These are phyloP conservation scores for Pteropus rufus DNA, from an alignment of 2,797 vertebrate genomes.

Conservation along the genomic window DNA sequence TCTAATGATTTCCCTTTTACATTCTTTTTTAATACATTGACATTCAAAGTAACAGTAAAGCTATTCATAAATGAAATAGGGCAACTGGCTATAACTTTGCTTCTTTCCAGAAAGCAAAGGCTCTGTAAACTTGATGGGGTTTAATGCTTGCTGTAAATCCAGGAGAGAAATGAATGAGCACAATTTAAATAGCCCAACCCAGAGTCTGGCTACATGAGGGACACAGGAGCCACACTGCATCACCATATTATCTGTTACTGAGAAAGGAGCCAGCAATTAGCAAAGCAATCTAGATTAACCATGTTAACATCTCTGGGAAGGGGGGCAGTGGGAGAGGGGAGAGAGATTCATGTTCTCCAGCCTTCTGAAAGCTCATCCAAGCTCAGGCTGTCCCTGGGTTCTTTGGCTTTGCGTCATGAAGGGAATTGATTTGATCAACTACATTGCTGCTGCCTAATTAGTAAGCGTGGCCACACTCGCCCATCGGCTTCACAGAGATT, in stretches of 20 bases:
- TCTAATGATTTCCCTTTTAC: conserved; percentile 12
- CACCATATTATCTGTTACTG: neutral
- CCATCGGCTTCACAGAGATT: conserved; percentile 53
- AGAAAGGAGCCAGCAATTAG: conserved; percentile 52
- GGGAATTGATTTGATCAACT: conserved; percentile 67
- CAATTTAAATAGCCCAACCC: neutral
- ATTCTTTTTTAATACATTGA: conserved; percentile 20
- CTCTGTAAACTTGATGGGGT: conserved; percentile 46
- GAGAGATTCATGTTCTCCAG: neutral
- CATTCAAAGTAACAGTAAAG: conserved; percentile 46
- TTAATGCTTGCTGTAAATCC: conserved; percentile 49
- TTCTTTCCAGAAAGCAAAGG: conserved; percentile 50
- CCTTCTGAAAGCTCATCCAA: conserved; percentile 42
- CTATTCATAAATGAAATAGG: conserved; percentile 55
- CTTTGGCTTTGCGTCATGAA: conserved; percentile 45
- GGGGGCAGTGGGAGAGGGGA: neutral
- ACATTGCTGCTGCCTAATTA: conserved; percentile 56
- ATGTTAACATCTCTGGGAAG: conserved; percentile 5
- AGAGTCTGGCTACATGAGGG: neutral
- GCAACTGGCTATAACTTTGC: conserved; percentile 4
- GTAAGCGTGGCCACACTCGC: conserved; percentile 44
- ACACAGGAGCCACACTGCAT: neutral
- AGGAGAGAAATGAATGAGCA: conserved; percentile 61
- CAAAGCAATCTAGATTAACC: conserved; percentile 40
- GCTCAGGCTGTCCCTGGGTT: conserved; percentile 44